Evolutionary conservation across 2,888 invertebrate genomes (phyloP).

Genomic region (Caenorhabditis virilis): DNA sequence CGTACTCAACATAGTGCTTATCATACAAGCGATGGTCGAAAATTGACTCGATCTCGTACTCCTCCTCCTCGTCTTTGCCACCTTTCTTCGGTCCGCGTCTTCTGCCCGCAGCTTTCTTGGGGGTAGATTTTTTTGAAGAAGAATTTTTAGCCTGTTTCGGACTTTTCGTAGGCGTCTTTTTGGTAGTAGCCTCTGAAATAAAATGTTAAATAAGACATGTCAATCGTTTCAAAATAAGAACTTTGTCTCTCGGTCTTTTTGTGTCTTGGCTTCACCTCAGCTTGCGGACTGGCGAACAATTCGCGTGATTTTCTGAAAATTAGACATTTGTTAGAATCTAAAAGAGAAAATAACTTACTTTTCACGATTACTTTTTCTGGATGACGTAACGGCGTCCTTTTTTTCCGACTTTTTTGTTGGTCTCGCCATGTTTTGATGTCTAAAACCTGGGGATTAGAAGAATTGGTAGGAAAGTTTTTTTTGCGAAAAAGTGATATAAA

Average conservation of each 20-base stretch:
- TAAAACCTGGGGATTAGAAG: too few relatives aligned
- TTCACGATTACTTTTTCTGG: background rate
- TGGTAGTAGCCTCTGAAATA: background rate
- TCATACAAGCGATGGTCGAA: constrained; percentile 11
- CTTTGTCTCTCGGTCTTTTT: background rate
- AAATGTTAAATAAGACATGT: background rate
- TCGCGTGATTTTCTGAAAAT: constrained; percentile 1
- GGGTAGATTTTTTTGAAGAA: too few relatives aligned
- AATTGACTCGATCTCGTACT: constrained; percentile 7
- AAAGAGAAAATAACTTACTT: background rate
- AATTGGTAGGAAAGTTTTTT: background rate
- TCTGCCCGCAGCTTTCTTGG: background rate
- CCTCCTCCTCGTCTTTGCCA: background rate
- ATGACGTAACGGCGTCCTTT: background rate
- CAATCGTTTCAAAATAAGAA: background rate
- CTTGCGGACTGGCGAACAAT: background rate
- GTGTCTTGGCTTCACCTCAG: background rate
- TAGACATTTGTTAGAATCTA: background rate
- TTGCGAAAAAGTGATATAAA: background rate
- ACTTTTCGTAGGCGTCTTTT: background rate
- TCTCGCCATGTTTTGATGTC: background rate
- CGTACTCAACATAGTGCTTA: constrained; percentile 19
- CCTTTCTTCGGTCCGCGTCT: background rate
- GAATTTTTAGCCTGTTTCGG: too few relatives aligned
- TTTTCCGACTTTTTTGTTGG: background rate